phyloP scores from a whole-genome alignment of 2,113 vertebrate species.

The Empidonax alnorum region DNA sequence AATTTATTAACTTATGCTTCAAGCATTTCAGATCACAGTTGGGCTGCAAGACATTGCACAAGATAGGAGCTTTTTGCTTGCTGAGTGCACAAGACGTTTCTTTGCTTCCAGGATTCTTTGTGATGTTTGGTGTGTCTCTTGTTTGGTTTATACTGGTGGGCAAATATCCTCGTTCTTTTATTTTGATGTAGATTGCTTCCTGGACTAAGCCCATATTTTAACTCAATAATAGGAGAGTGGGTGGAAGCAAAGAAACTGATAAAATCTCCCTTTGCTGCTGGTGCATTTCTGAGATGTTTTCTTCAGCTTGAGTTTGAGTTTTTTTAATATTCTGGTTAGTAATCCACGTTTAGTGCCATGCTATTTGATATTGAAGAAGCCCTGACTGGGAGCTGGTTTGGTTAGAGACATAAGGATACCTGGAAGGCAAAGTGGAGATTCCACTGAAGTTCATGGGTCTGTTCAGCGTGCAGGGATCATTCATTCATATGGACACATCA shows the following conservation, averaged over 20 bases:
- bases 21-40: background rate
- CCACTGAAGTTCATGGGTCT: background rate
- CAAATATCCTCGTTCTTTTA: constrained; percentile 46
- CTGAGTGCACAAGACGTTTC: background rate
- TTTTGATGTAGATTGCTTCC: constrained; percentile 35
- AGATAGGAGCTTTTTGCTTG: background rate
- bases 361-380: background rate
- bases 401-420: background rate
- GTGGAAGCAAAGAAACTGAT: constrained; percentile 7
- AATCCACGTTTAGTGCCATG: background rate
- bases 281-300: constrained; percentile 36
- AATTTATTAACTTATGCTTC: constrained; percentile 1
- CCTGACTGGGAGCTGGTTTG: background rate
- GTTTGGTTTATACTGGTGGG: background rate
- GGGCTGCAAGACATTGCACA: background rate
- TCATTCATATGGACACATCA: accelerated
- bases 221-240: background rate
- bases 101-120: background rate
- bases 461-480: background rate
- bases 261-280: background rate
- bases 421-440: background rate
- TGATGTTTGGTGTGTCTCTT: background rate
- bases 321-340: background rate
- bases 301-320: background rate
- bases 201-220: constrained; percentile 14